These are phyloP conservation scores for Thysanoteuthis rhombus DNA, from an alignment of 2,888 invertebrate species.

Conservation along the genomic window DNA sequence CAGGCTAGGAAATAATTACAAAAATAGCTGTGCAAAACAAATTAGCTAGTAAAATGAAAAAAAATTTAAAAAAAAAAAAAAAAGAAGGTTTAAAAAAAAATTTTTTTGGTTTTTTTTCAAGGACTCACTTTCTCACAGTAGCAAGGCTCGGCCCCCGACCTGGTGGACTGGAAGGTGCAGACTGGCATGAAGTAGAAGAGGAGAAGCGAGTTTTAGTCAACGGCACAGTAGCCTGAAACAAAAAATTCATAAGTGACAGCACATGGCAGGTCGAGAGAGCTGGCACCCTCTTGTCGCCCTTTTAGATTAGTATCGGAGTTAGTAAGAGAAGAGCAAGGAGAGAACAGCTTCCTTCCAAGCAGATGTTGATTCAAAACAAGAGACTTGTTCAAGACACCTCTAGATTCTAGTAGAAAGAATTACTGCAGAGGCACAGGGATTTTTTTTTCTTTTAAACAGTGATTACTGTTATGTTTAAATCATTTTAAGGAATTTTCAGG, in stretches of 20 bases:
- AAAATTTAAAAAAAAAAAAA: background rate
- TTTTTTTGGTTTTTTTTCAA: background rate
- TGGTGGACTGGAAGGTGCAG: conserved; percentile 64
- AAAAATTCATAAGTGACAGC: conserved; percentile 29
- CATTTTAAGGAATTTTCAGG: too few species aligned
- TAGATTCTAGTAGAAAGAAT: too few species aligned
- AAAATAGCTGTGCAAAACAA: conserved; percentile 1
- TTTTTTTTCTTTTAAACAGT: too few species aligned
- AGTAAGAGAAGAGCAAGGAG: too few species aligned
- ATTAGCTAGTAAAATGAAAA: background rate
- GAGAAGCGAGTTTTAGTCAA: conserved; percentile 44
- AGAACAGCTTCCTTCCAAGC: background rate
- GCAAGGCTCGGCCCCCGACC: conserved; percentile 22
- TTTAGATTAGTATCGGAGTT: conserved; percentile 1
- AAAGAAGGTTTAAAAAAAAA: background rate
- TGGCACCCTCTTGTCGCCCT: background rate
- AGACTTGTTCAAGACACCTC: background rate
- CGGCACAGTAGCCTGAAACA: conserved; percentile 33
- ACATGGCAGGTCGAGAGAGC: background rate
- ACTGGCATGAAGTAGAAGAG: conserved; percentile 44
- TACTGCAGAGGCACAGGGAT: too few species aligned
- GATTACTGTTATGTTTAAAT: too few species aligned
- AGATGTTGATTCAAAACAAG: background rate
- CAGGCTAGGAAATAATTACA: too few species aligned
- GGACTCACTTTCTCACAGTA: conserved; percentile 24